A percentile compares a stretch with the other conserved stretches of the same genome.
Conservation (phyloP, 2,113 vertebrate genomes). For the Nothoprocta perdicaria region DNA sequence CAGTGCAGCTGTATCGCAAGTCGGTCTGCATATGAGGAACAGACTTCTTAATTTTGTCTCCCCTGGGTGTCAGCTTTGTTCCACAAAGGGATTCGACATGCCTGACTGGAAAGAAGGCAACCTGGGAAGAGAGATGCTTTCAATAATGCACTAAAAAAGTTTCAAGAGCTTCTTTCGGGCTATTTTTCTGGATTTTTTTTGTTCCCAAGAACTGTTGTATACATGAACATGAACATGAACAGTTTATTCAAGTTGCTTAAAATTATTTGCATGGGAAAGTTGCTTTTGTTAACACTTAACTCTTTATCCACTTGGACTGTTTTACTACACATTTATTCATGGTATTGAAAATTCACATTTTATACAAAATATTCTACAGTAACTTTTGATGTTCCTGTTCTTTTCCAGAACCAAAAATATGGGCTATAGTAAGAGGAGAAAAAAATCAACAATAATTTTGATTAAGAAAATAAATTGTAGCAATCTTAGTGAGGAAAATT, state of each 20-base stretch:
- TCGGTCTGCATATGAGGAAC: neutral
- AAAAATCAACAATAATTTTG: neutral
- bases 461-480: neutral
- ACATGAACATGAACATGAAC: neutral
- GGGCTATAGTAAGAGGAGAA: neutral
- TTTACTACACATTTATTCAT: neutral
- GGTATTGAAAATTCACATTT: neutral
- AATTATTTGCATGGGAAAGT: neutral
- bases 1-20: neutral
- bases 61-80: neutral
- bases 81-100: neutral
- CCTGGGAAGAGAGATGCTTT: neutral
- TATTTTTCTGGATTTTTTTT: neutral
- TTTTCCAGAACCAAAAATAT: neutral
- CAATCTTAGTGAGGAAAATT: neutral
- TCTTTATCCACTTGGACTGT: neutral
- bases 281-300: neutral
- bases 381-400: neutral
- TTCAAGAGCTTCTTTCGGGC: neutral
- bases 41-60: neutral
- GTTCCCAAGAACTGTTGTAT: neutral
- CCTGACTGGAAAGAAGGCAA: slow-evolving; percentile 7
- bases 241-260: neutral
- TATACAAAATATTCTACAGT: neutral
- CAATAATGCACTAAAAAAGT: neutral